phyloP scores from a whole-genome alignment of 2,113 vertebrate species.

The Nothoprocta pentlandii region DNA sequence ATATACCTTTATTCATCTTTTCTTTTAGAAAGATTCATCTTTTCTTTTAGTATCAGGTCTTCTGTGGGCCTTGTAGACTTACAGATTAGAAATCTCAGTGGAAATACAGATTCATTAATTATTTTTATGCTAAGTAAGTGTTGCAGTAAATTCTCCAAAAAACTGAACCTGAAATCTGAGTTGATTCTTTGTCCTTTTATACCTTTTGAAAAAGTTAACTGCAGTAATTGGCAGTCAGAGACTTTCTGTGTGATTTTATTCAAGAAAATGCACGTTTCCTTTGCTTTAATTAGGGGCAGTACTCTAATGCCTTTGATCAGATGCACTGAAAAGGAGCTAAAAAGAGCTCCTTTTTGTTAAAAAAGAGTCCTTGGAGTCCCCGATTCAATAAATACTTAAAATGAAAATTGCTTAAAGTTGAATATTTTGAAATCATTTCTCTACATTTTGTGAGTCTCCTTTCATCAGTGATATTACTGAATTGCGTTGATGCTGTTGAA shows the following conservation, averaged over 20 bases:
- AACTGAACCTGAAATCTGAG: neutral
- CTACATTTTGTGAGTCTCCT: neutral
- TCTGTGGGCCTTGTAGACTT: neutral
- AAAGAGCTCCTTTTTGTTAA: neutral
- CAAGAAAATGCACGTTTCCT: neutral
- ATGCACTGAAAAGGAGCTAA: neutral
- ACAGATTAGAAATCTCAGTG: neutral
- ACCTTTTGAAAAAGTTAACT: neutral
- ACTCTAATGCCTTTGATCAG: neutral
- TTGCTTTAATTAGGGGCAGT: neutral
- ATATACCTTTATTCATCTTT: neutral
- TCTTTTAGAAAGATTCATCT: neutral
- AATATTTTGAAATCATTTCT: neutral
- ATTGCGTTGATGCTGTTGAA: neutral
- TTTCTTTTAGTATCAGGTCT: neutral
- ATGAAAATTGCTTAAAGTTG: neutral
- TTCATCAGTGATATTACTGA: neutral
- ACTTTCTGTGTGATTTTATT: neutral
- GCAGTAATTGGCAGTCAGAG: neutral
- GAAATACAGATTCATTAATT: neutral
- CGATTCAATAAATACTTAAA: neutral
- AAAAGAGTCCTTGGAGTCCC: neutral
- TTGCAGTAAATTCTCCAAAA: neutral
- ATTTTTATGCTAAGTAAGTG: neutral
- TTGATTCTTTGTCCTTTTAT: neutral